Evolutionary conservation across 2,113 vertebrate species (phyloP).

Genomic region (Zosterops pallidus): DNA sequence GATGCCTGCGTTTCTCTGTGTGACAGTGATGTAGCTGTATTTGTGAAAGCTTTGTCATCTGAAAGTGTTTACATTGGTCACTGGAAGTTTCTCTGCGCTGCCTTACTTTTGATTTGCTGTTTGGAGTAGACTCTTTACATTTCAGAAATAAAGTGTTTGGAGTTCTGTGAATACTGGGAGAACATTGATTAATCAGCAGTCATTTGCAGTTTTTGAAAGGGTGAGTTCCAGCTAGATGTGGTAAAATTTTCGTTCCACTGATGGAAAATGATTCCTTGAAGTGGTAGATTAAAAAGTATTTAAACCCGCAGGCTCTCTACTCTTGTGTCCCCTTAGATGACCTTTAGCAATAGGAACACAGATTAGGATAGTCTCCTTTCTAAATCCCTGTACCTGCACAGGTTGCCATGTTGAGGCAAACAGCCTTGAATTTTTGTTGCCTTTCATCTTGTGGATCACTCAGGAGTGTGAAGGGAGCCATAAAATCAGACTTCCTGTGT

Average conservation of each 20-base stretch:
- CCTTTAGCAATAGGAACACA: background rate
- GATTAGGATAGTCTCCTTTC: background rate
- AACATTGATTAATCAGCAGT: background rate
- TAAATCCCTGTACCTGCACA: background rate
- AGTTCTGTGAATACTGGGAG: constrained; percentile 32
- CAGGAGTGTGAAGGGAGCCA: background rate
- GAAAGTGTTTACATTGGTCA: constrained; percentile 27
- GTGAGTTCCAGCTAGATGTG: background rate
- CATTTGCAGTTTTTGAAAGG: constrained; percentile 1
- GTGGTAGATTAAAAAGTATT: background rate
- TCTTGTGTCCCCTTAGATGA: background rate
- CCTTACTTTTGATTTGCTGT: constrained; percentile 42
- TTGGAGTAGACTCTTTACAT: constrained; percentile 28
- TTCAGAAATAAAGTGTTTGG: constrained; percentile 41
- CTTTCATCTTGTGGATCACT: background rate
- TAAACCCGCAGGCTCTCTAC: background rate
- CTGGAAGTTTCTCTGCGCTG: constrained; percentile 44
- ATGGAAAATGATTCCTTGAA: background rate
- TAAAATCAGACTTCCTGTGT: background rate
- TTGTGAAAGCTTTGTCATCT: constrained; percentile 55
- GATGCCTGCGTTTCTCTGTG: constrained; percentile 56
- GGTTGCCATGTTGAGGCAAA: background rate
- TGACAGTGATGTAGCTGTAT: constrained; percentile 41
- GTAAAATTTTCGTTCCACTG: background rate
- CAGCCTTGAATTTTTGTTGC: background rate